Percentiles rank a stretch among this genome's conserved stretches.
These are phyloP conservation scores for Halocynthia aurantium DNA, from an alignment of 23 tunicate species.

Conservation along the genomic window DNA sequence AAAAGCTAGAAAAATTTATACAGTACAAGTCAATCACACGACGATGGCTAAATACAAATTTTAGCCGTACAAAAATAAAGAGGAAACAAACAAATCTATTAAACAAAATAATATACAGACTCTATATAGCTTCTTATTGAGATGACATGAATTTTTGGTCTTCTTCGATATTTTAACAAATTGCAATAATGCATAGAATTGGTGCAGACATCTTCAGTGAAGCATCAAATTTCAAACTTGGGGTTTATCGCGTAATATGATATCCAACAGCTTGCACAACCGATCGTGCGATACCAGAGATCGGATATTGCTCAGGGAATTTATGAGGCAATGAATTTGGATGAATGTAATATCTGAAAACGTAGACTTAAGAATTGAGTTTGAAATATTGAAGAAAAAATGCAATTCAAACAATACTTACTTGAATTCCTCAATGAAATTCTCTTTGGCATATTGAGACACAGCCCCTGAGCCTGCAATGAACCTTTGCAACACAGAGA, in stretches of 20 bases:
- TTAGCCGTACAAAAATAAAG: too few relatives aligned
- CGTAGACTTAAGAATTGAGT: neutral
- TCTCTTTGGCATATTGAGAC: slow-evolving; percentile 10
- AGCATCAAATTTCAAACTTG: neutral
- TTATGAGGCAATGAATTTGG: slow-evolving; percentile 28
- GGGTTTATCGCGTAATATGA: neutral
- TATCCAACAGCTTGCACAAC: slow-evolving; percentile 31
- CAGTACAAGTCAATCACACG: too few relatives aligned
- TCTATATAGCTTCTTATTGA: too few relatives aligned
- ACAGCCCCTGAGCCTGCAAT: slow-evolving; percentile 12
- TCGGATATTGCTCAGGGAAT: slow-evolving; percentile 39
- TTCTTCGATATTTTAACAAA: too few relatives aligned
- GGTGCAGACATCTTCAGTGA: neutral
- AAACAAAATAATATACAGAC: too few relatives aligned
- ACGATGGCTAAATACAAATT: too few relatives aligned
- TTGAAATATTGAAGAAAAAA: neutral
- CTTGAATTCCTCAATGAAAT: slow-evolving; percentile 62
- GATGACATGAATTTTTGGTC: too few relatives aligned
- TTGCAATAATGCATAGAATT: too few relatives aligned
- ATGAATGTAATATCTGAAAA: slow-evolving; percentile 46
- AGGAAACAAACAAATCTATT: too few relatives aligned
- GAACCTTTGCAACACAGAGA: slow-evolving; percentile 41
- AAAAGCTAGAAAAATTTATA: too few relatives aligned
- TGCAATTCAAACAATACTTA: slow-evolving; percentile 17
- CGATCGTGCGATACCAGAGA: slow-evolving; percentile 39